A percentile compares a stretch with the other conserved stretches of the same genome.
Evolutionary conservation across 2,113 vertebrate species (phyloP).

Genomic region (Microcebus jonahi): DNA sequence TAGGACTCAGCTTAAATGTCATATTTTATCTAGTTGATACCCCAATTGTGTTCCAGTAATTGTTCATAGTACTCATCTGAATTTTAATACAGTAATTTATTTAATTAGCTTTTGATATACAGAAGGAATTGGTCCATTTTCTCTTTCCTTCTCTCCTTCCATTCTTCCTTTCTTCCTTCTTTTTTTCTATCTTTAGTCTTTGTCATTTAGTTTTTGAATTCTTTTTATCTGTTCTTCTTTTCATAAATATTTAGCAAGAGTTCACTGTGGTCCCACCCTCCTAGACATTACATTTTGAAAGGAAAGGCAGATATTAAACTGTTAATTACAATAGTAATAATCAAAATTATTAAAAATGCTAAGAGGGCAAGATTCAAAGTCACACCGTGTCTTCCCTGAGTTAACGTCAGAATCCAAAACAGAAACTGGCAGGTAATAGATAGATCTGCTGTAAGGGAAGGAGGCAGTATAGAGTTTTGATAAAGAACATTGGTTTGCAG

Average conservation of each 20-base stretch:
- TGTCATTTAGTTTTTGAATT: background rate
- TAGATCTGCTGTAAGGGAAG: background rate
- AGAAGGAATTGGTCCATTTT: background rate
- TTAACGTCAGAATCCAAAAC: background rate
- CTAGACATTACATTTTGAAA: conserved; percentile 22
- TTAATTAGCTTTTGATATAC: background rate
- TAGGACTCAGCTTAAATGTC: background rate
- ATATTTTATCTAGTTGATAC: background rate
- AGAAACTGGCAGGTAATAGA: background rate
- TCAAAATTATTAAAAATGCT: background rate
- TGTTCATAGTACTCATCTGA: background rate
- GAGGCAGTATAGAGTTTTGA: background rate
- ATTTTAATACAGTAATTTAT: background rate
- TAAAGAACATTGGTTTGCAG: background rate
- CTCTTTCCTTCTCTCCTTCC: background rate
- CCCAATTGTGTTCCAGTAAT: background rate
- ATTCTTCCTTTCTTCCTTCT: rapidly evolving
- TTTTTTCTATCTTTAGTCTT: background rate
- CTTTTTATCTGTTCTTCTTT: background rate
- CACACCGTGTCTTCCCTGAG: background rate
- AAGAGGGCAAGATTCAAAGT: background rate
- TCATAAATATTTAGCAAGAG: background rate
- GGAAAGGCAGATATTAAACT: background rate
- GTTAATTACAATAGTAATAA: background rate
- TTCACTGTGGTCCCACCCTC: background rate